phyloP scores from a whole-genome alignment of 2,797 vertebrate genomes.

The Buceros bicornis region DNA sequence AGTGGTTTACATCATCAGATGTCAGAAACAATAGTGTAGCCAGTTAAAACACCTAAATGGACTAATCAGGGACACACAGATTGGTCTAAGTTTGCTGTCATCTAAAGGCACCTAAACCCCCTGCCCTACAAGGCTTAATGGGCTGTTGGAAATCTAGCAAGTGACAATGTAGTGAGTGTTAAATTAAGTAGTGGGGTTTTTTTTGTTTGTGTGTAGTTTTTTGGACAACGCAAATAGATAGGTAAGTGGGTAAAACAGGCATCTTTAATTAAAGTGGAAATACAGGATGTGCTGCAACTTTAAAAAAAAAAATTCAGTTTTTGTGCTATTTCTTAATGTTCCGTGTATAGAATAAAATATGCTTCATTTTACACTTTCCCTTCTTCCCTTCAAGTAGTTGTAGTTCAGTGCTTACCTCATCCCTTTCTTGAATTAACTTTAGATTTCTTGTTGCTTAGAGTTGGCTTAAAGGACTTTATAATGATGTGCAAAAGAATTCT shows the following conservation, averaged over 20 bases:
- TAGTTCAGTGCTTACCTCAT: constrained; percentile 77
- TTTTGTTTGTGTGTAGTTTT: not conserved
- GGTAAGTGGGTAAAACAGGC: not conserved
- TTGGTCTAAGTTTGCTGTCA: not conserved
- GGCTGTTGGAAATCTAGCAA: not conserved
- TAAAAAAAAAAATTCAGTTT: constrained; percentile 63
- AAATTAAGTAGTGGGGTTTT: not conserved
- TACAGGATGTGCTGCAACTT: constrained; percentile 80
- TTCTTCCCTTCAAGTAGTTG: constrained; percentile 69
- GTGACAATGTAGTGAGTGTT: not conserved
- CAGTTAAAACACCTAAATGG: not conserved
- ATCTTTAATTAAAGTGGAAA: not conserved
- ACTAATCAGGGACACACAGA: not conserved
- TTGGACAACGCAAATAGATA: not conserved
- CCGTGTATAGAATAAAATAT: constrained; percentile 82
- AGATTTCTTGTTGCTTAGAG: constrained; percentile 78
- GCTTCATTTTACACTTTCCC: constrained; percentile 66
- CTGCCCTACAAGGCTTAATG: not conserved
- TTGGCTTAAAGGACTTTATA: constrained; percentile 84
- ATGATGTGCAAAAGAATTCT: constrained; percentile 12
- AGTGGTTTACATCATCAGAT: not conserved
- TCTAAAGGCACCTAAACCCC: not conserved
- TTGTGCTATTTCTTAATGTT: constrained; percentile 57
- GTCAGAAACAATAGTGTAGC: not conserved
- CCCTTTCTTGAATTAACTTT: constrained; percentile 73